phyloP scores from a whole-genome alignment of 1,140 invertebrate species.

The Pseudomyrmex sp. region DNA sequence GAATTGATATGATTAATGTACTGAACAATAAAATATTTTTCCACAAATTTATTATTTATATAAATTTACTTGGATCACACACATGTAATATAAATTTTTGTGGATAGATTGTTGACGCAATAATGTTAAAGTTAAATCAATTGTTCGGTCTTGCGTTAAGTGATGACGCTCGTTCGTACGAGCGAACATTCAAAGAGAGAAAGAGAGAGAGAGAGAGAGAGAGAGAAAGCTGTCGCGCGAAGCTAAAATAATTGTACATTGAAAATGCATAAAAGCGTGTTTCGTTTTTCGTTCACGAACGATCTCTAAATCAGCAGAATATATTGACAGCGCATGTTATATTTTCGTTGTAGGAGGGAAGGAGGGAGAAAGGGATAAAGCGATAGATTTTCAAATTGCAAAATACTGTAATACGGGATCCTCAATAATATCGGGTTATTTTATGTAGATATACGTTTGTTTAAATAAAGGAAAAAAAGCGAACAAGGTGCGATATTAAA shows the following conservation, averaged over 20 bases:
- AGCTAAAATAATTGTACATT: slow-evolving; percentile 38
- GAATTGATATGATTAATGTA: neutral
- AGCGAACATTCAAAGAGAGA: neutral
- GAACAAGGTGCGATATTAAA: slow-evolving; percentile 10
- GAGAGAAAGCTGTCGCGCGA: slow-evolving; percentile 14
- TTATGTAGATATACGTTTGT: slow-evolving; percentile 27
- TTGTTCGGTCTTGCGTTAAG: slow-evolving; percentile 13
- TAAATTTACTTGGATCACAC: no score
- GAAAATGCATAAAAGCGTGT: slow-evolving; percentile 34
- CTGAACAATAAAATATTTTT: slow-evolving; percentile 5
- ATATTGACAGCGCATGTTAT: slow-evolving; percentile 12
- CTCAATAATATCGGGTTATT: slow-evolving; percentile 15
- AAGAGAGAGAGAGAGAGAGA: slow-evolving; percentile 23
- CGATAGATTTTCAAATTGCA: slow-evolving; percentile 31
- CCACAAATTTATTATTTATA: neutral
- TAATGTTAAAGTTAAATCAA: slow-evolving; percentile 42
- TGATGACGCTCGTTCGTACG: slow-evolving; percentile 5
- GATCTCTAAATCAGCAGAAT: slow-evolving; percentile 15
- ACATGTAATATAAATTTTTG: no score
- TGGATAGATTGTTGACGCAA: slow-evolving; percentile 10
- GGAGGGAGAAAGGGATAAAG: neutral
- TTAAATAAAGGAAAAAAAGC: slow-evolving; percentile 29
- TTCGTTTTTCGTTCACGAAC: slow-evolving; percentile 30
- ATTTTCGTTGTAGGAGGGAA: slow-evolving; percentile 1
- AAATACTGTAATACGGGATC: slow-evolving; percentile 6